These are phyloP conservation scores for Lordiphosa mommai DNA, from an alignment of 1,140 invertebrate species.

Conservation along the genomic window DNA sequence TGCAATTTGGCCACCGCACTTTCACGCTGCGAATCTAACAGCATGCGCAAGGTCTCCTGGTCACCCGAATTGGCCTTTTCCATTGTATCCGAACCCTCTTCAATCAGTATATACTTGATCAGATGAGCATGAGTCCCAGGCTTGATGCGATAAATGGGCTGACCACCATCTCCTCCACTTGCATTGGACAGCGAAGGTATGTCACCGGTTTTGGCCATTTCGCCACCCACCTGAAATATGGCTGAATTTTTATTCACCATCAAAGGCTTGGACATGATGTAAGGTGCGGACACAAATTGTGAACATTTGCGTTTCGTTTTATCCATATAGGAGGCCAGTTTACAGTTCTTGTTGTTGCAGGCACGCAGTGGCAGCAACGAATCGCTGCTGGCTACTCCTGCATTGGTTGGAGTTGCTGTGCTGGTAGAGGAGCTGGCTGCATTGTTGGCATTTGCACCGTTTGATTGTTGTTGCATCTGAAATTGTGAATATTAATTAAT, in stretches of 20 bases:
- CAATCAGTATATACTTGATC: conserved; percentile 57
- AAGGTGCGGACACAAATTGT: conserved; percentile 46
- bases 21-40: conserved; percentile 53
- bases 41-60: conserved; percentile 48
- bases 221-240: conserved; percentile 55
- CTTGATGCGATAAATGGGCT: conserved; percentile 58
- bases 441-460: too few relatives aligned
- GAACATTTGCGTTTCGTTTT: conserved; percentile 53
- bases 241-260: conserved; percentile 54
- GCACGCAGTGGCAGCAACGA: conserved; percentile 17
- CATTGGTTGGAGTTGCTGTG: neutral
- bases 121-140: conserved; percentile 60
- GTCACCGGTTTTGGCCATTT: conserved; percentile 50
- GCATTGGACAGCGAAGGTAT: conserved; percentile 25
- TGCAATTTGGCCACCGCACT: conserved; percentile 46
- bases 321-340: conserved; percentile 48
- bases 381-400: neutral
- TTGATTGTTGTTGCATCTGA: conserved; percentile 10
- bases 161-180: neutral
- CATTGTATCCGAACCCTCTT: conserved; percentile 53
- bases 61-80: conserved; percentile 59
- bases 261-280: conserved; percentile 54
- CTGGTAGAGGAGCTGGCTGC: neutral
- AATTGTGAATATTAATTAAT: neutral
- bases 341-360: conserved; percentile 45